Evolutionary conservation across 2,888 invertebrate species (phyloP).

Genomic region (Athalia circularis): DNA sequence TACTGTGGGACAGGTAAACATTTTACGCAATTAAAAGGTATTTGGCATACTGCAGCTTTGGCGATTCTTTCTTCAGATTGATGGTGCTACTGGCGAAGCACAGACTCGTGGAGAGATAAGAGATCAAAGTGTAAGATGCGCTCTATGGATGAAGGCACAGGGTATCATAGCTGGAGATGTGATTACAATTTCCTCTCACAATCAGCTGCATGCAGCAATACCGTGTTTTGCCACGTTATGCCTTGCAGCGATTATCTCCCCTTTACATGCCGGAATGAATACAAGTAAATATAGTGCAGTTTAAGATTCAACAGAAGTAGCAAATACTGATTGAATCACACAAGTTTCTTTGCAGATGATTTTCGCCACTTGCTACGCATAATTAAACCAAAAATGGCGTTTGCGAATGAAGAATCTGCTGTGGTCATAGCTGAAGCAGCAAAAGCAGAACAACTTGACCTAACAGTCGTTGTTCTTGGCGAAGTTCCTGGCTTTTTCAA

Average conservation of each 20-base stretch:
- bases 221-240: conserved; percentile 45
- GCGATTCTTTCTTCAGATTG: conserved; percentile 54
- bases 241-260: conserved; percentile 1
- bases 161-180: conserved; percentile 60
- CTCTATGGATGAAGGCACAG: conserved; percentile 63
- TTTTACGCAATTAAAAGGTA: too few species aligned
- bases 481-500: conserved; percentile 43
- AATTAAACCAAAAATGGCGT: conserved; percentile 52
- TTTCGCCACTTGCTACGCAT: conserved; percentile 22
- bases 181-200: conserved; percentile 60
- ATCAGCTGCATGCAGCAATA: conserved; percentile 61
- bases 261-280: background rate
- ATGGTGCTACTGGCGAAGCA: conserved; percentile 55
- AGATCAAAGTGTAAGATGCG: conserved; percentile 62
- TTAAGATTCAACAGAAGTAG: background rate
- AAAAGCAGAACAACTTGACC: conserved; percentile 44
- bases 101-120: conserved; percentile 58
- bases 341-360: conserved; percentile 1
- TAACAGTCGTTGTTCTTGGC: conserved; percentile 53
- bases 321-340: background rate
- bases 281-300: background rate
- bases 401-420: conserved; percentile 47
- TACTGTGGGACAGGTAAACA: too few species aligned
- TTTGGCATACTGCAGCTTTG: too few species aligned
- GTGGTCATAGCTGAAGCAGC: conserved; percentile 40